Percentiles rank a stretch among this genome's conserved stretches.
These are phyloP conservation scores for Tenthredo mesomela DNA, from an alignment of 2,888 invertebrate genomes.

Conservation along the genomic window DNA sequence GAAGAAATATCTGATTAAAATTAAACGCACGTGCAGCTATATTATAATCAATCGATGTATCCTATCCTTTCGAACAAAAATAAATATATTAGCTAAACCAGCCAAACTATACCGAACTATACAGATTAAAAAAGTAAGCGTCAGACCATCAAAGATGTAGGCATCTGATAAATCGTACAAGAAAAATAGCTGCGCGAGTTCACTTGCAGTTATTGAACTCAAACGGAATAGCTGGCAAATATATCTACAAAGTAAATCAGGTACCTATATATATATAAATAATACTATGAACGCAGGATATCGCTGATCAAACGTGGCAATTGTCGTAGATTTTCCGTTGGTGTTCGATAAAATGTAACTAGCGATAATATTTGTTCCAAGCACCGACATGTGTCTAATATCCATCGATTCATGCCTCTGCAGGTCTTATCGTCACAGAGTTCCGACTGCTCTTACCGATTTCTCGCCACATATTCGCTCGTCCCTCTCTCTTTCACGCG, in stretches of 20 bases:
- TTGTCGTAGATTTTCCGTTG: constrained; percentile 6
- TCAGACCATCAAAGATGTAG: background rate
- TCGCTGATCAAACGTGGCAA: constrained; percentile 7
- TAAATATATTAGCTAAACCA: background rate
- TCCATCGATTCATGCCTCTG: background rate
- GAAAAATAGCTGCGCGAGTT: constrained; percentile 22
- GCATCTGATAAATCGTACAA: background rate
- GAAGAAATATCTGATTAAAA: constrained; percentile 3
- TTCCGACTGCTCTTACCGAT: constrained; percentile 48
- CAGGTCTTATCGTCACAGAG: constrained; percentile 9
- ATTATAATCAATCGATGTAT: background rate
- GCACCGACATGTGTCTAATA: constrained; percentile 35
- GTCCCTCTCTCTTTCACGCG: background rate
- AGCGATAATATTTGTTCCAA: constrained; percentile 27
- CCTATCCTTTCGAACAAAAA: background rate
- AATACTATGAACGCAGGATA: constrained; percentile 23
- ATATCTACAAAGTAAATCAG: constrained; percentile 6
- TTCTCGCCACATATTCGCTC: background rate
- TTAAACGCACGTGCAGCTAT: background rate
- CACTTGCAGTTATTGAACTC: constrained; percentile 40
- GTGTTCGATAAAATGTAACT: constrained; percentile 35
- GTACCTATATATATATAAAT: background rate
- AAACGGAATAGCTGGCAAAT: constrained; percentile 17
- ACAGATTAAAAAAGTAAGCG: background rate
- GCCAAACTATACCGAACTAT: background rate